phyloP scores from a whole-genome alignment of 2,888 invertebrate species.

The Ischnus inquisitorius region DNA sequence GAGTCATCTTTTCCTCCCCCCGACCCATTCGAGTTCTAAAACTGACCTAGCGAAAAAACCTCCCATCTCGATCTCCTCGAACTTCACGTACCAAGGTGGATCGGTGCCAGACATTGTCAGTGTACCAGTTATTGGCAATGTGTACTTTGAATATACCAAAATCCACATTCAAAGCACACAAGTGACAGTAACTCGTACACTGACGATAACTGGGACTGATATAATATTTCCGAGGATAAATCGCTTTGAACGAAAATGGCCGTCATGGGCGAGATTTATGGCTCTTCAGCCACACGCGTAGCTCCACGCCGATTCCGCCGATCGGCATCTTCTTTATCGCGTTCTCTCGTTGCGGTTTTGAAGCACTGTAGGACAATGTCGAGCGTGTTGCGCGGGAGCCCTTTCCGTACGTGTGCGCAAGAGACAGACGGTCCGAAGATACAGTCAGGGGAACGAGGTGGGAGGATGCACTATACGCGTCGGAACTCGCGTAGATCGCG shows the following conservation, averaged over 20 bases:
- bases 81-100: constrained; percentile 30
- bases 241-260: constrained; percentile 24
- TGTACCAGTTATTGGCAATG: no score
- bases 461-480: constrained; percentile 37
- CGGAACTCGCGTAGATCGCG: constrained; percentile 47
- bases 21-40: constrained; percentile 7
- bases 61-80: neutral
- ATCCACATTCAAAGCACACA: no score
- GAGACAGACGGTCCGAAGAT: neutral
- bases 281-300: constrained; percentile 30
- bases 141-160: no score
- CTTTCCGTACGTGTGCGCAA: neutral
- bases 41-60: constrained; percentile 30
- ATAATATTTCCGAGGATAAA: no score
- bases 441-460: neutral
- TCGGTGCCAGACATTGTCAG: no score
- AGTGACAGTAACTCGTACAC: no score
- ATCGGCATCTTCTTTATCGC: neutral
- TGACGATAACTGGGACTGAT: no score
- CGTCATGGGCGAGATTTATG: neutral
- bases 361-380: neutral
- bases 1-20: neutral
- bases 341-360: neutral
- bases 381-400: neutral
- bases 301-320: constrained; percentile 25